These are phyloP conservation scores for Mesitornis unicolor DNA, from an alignment of 2,113 vertebrate genomes.

Conservation along the genomic window DNA sequence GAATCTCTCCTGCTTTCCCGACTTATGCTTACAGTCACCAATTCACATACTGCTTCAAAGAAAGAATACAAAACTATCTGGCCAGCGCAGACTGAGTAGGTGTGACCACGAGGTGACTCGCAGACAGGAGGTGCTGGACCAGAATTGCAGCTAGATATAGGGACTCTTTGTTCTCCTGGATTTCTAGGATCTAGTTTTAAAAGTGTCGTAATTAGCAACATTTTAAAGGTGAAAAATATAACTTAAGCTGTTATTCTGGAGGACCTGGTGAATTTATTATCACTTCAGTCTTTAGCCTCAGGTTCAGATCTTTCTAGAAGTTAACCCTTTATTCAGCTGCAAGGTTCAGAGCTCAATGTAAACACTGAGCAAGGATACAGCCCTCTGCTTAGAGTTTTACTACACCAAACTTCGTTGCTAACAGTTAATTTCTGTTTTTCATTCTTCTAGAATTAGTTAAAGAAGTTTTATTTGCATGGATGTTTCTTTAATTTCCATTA, in stretches of 20 bases:
- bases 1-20: not conserved
- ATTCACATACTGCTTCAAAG: not conserved
- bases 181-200: not conserved
- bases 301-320: not conserved
- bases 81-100: not conserved
- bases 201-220: not conserved
- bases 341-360: not conserved
- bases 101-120: not conserved
- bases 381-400: not conserved
- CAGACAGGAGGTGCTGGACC: not conserved
- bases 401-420: not conserved
- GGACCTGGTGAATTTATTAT: not conserved
- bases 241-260: not conserved
- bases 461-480: not conserved
- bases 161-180: not conserved
- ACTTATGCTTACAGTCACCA: not conserved
- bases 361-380: not conserved
- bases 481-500: not conserved
- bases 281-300: not conserved
- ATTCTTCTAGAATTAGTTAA: not conserved
- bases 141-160: not conserved
- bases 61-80: not conserved
- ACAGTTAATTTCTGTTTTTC: not conserved
- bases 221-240: not conserved
- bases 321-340: not conserved